Base-by-base conservation (phyloP, 2,113 vertebrate species). In the Callaeas wilsoni region DNA sequence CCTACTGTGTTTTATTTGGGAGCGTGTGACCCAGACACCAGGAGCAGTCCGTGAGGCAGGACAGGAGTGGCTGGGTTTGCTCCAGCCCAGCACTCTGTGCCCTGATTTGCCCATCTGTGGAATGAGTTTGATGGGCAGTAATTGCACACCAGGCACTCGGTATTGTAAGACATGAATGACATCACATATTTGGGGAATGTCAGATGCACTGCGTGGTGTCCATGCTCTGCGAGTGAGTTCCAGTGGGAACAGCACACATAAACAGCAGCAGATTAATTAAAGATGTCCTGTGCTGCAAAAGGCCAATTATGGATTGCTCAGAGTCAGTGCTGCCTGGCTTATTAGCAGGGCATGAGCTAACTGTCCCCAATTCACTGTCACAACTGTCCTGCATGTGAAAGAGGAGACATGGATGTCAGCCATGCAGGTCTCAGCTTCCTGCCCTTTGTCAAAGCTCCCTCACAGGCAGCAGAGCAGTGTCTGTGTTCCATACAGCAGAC, bases 201-300 rank as follows among this genome's bases (percentile, higher is more conserved):
- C 68, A n/a, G 68, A 89, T 60, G 84, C 1, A 0, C 74, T 29
- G 77, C 41, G 2, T 67, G 52, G 53, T 64, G 64, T 92, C 85
- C 7, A 7, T 41, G 73, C 30, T 12, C 59, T 56, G 27, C 0
- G 12, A 73, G 57, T 0, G 30, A 87, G 70, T 27, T 95, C 77
- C 5, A 7, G 46, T 0, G 0, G 78, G 69, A 84, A 33, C 0
- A 75, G 81, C 35, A n/a, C 3, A 10, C 62, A 44, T 15, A 68
- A 89, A 71, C 87, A 95, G 93, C 57, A 75, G 77, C 93, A 93
- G 65, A 90, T 89, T 92, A 89, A 96, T 96, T 95, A 91, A 78
- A 93, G 81, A 94, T 87, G 87, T 87, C 65, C 84, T 69, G 62
- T 30, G 30, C 91, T 84, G 87, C 87, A 71, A 41, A 56, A 84